Base-by-base conservation (phyloP, 2,888 invertebrate species). In the Cephus rjabovi region DNA sequence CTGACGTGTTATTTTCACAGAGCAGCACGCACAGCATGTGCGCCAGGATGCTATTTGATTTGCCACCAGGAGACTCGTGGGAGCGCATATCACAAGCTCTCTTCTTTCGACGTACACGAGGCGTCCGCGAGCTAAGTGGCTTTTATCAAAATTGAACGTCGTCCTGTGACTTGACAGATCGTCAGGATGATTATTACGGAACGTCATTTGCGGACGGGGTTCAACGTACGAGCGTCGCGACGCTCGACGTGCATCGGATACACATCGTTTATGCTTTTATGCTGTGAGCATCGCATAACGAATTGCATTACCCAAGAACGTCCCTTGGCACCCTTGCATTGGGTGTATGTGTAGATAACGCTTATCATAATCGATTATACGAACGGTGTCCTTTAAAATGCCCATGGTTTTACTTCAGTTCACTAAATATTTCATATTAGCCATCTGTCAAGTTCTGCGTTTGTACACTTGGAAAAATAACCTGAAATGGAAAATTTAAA, bases 1-100 rank as follows among this genome's bases (percentile, higher is more conserved):
- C 71, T 71, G 33, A 34, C 33, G 71, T 33, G 33, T 71, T 71
- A 71, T 71, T 71, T 71, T 23, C 71, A 71, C 71, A 34, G 71
- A n/a, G 71, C 71, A 71, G 31, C 71, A 71, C 71, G 71, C 71
- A 34, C 15, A 71, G 33, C 71, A 34, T 33, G 35, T 35, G 34
- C 37, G 34, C 74, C 35, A 23, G 30, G 74, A 31, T 33, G 11
- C 34, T 74, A 35, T 74, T 74, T 74, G 74, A 74, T 30, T n/a
- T 40, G 74, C 71, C 11, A 74, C 74, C 37, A 34, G 30, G 23
- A 74, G 74, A 74, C 74, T 74, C 74, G 74, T 74, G 74, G 74
- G 74, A 74, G 37, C 33, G 74, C 74, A 4, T 56, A 56, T 56
- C 56, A 56, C 56, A 56, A 56, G 2, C 23, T 56, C 40, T 40